Base-by-base conservation (phyloP, 2,888 invertebrate species). In the Ganaspis brasiliensis region DNA sequence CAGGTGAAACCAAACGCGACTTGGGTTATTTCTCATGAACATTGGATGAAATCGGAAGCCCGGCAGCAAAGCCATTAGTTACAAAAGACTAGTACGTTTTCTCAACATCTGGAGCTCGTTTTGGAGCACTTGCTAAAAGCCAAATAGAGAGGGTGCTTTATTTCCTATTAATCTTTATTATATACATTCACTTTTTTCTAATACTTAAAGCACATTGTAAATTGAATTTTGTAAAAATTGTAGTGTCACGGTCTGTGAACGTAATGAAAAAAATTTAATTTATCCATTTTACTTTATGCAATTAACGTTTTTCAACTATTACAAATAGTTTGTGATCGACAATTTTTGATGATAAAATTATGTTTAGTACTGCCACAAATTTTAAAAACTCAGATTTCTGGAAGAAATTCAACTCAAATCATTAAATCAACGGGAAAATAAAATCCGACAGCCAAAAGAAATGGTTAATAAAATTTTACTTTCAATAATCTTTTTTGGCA, bases 181-280 rank as follows among this genome's bases (percentile, higher is more conserved):
- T 19, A 16, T n/a, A 61, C 35, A 16, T n/a, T 10, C 61, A 19
- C n/a, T 37, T 61, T 61, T n/a, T 31, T 35, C 31, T 6, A 19
- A 52, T n/a, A 52, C 16, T 5, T n/a, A 52, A 52, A 52, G 16
- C 52, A 49, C 16, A 49, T 49, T 49, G 49, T 6, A 52, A 52
- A 52, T 52, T 52, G 19, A 52, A 52, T 52, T 52, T 16, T 52
- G 2, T 9, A 2, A 14, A 14, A 40, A 2, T 40, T 40, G 12
- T 40, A 12, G 6, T 2, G 10, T 40, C 10, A 12, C 31, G 31
- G 31, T 31, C 31, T 31, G 6, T 6, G n/a, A 19, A 40, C 19
- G 31, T 49, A 74, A 76, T 76, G 70, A 74, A 76, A 61, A 74
- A 71, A 72, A 73, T 31, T 75, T 56, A 31, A 31, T 4, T 31